Conservation (phyloP, 2,888 invertebrate species). For the Campaea margaritaria region DNA sequence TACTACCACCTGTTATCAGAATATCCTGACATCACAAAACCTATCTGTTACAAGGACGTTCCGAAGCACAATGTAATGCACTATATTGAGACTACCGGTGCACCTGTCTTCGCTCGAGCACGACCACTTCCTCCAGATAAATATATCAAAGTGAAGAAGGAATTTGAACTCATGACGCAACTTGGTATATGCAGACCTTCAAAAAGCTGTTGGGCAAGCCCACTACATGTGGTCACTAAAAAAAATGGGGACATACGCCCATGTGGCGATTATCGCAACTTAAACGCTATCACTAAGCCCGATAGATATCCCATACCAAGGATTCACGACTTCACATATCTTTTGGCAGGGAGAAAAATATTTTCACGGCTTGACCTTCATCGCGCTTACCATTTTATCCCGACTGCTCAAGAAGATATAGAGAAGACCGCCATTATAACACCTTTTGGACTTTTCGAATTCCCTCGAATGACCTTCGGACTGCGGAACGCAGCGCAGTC, state of each 20-base stretch:
- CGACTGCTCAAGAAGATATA: constrained; percentile 54
- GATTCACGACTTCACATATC: constrained; percentile 4
- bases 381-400: constrained; percentile 38
- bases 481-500: constrained; percentile 34
- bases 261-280: constrained; percentile 9
- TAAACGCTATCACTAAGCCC: constrained; percentile 7
- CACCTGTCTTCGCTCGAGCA: constrained; percentile 51
- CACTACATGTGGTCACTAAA: constrained; percentile 36
- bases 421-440: constrained; percentile 34
- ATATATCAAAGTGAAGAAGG: constrained; percentile 49
- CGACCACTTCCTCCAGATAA: constrained; percentile 55
- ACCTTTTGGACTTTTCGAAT: constrained; percentile 38
- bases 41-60: too few relatives aligned
- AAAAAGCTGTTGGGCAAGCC: constrained; percentile 61
- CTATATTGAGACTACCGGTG: constrained; percentile 54
- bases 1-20: constrained; percentile 23
- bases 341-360: constrained; percentile 7
- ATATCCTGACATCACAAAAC: too few relatives aligned
- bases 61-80: constrained; percentile 43
- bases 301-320: constrained; percentile 24
- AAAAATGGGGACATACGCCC: constrained; percentile 38
- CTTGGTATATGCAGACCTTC: constrained; percentile 65
- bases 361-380: constrained; percentile 16
- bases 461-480: constrained; percentile 31
- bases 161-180: constrained; percentile 54